Evolutionary conservation across 2,888 invertebrate genomes (phyloP).

Genomic region (Andrena trimmerana): DNA sequence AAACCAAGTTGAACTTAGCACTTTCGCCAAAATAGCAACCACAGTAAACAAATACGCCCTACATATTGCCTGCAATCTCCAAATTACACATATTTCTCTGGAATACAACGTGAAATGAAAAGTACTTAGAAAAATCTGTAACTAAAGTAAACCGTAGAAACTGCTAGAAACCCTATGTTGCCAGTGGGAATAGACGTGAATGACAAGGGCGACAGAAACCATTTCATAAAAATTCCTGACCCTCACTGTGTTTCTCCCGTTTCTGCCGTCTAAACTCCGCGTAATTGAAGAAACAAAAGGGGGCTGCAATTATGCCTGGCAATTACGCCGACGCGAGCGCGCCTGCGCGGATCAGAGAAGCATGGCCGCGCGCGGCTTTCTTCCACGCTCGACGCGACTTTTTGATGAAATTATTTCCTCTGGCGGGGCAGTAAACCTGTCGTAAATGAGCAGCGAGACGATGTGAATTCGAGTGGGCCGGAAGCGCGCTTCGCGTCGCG

Average conservation of each 20-base stretch:
- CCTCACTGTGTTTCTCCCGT: constrained; percentile 66
- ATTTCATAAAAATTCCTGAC: constrained; percentile 82
- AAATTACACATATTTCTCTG: too few relatives aligned
- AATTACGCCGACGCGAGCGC: constrained; percentile 75
- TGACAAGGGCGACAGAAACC: constrained; percentile 50
- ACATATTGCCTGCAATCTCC: too few relatives aligned
- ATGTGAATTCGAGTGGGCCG: constrained; percentile 26
- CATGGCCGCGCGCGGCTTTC: constrained; percentile 71
- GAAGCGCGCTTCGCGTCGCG: constrained; percentile 37
- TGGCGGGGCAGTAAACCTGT: constrained; percentile 53
- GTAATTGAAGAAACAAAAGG: constrained; percentile 84
- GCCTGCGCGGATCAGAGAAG: constrained; percentile 69
- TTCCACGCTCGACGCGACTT: constrained; percentile 70
- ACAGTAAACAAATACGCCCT: too few relatives aligned
- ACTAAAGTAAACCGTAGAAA: background rate
- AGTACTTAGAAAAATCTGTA: too few relatives aligned
- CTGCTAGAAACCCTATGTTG: constrained; percentile 8
- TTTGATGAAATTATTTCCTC: constrained; percentile 81
- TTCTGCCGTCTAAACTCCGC: constrained; percentile 77
- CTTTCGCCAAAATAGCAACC: too few relatives aligned
- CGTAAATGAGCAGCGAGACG: constrained; percentile 17
- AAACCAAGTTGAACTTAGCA: background rate
- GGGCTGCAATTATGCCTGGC: constrained; percentile 81
- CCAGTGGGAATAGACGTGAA: background rate
- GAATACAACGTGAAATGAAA: too few relatives aligned